Conservation (phyloP, 2,113 vertebrate species). For the Heterocephalus glaber region DNA sequence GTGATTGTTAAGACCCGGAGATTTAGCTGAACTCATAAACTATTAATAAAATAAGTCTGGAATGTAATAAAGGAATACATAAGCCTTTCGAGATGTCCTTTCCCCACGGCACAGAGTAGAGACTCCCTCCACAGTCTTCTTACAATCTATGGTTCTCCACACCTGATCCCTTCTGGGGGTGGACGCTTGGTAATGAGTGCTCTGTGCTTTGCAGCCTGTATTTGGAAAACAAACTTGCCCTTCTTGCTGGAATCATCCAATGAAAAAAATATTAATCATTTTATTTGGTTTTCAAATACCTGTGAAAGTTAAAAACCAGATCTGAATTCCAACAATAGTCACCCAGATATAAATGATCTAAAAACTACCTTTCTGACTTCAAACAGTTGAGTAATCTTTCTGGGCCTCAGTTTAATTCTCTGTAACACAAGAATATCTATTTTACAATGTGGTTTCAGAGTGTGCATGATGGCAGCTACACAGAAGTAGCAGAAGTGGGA, state of each 20-base stretch:
- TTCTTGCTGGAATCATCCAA: background rate
- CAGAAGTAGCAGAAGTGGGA: rapidly evolving
- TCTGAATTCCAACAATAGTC: background rate
- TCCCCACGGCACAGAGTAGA: background rate
- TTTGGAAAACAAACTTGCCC: background rate
- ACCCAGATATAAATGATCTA: too few relatives aligned
- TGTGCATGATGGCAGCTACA: rapidly evolving
- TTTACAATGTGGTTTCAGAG: too few relatives aligned
- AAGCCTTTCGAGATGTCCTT: background rate
- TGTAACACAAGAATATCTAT: rapidly evolving
- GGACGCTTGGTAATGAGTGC: rapidly evolving
- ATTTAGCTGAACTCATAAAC: slow-evolving; percentile 35
- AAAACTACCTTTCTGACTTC: rapidly evolving
- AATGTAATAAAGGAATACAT: background rate
- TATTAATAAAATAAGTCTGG: slow-evolving; percentile 17
- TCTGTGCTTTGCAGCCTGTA: too few relatives aligned
- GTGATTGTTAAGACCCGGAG: slow-evolving; percentile 23
- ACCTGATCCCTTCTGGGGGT: background rate
- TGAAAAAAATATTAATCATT: background rate
- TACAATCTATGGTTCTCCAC: too few relatives aligned
- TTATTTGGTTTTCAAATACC: background rate
- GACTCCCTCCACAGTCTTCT: background rate
- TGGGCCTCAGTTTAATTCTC: background rate
- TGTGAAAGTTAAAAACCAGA: background rate
- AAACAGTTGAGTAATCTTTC: background rate